Evolutionary conservation across 2,888 invertebrate genomes (phyloP).

Genomic region (Caenorhabditis drosophilae): DNA sequence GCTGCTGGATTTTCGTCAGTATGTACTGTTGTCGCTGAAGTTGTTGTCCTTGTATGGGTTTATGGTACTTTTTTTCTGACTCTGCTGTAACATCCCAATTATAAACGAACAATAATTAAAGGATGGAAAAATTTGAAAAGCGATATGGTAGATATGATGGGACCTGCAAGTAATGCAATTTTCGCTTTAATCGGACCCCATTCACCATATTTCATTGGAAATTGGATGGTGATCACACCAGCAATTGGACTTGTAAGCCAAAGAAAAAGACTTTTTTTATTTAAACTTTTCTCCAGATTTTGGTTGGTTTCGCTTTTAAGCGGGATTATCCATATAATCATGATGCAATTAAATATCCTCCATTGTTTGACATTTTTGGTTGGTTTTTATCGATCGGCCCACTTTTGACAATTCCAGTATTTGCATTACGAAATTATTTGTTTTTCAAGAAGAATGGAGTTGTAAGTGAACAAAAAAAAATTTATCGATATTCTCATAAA

Average conservation of each 20-base stretch:
- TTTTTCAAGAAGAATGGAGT: constrained; percentile 3
- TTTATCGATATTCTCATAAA: too few relatives aligned
- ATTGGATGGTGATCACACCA: constrained; percentile 24
- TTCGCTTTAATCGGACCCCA: background rate
- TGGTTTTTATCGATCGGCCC: constrained; percentile 10
- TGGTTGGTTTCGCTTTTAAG: constrained; percentile 4
- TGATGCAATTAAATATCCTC: constrained; percentile 9
- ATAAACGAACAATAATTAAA: too few relatives aligned
- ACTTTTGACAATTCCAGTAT: constrained; percentile 5
- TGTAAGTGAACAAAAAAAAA: too few relatives aligned
- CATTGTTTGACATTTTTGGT: constrained; percentile 17
- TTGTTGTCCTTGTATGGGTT: background rate
- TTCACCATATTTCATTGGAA: constrained; percentile 9
- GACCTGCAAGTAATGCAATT: background rate
- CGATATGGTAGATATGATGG: constrained; percentile 1
- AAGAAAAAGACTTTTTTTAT: too few relatives aligned
- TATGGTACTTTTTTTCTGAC: too few relatives aligned
- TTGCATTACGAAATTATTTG: constrained; percentile 1
- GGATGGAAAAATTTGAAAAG: background rate
- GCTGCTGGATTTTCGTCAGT: constrained; percentile 2
- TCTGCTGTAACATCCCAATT: too few relatives aligned
- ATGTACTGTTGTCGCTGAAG: background rate
- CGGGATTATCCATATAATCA: constrained; percentile 10
- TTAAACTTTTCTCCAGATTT: too few relatives aligned
- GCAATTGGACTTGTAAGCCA: constrained; percentile 8